Base-by-base conservation (phyloP, 2,888 invertebrate genomes). In the Chrysomela aeneicollis region DNA sequence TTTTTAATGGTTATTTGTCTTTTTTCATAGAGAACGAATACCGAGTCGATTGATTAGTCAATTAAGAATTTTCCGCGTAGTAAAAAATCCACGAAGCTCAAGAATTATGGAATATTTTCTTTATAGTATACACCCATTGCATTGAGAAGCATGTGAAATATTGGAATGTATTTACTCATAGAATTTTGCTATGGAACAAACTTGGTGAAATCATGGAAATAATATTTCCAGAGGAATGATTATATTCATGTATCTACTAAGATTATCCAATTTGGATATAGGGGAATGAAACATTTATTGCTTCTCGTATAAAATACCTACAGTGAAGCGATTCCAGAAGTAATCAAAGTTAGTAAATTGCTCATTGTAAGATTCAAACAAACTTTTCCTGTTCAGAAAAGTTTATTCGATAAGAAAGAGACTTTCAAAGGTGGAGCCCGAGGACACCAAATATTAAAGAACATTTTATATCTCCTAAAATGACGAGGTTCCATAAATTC, bases 321-420 rank as follows among this genome's bases (percentile, higher is more conserved):
- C 66, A 66, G 59, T 62, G 64, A 64, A 67, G 67, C 61, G 71
- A 73, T 73, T 72, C 66, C 69, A 70, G 76, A 79, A 79, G 79
- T 78, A 80, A 81, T 81, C 80, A 81, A 81, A 81, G 77, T 79
- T 80, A 66, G 72, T 76, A 79, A 78, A 79, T 79, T 79, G 79
- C 75, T 78, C 77, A 79, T 79, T 79, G 79, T 79, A 73, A 72
- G 76, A 74, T 76, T 78, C 73, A 71, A 74, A 71, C 74, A 70
- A 76, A 77, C 74, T 77, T 76, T 70, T 68, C 74, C 67, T 73
- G 74, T 71, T 73, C 71, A 71, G 70, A 72, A 75, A 77, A 78
- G 75, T 78, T 77, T 75, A 76, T 77, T 77, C 76, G 75, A 73
- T 73, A 71, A 73, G 70, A 75, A 75, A 74, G 73, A 74, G 72